Percentiles rank a stretch among this genome's conserved stretches.
Conservation (phyloP, 2,888 invertebrate genomes). For the Pandemis cinnamomeana region DNA sequence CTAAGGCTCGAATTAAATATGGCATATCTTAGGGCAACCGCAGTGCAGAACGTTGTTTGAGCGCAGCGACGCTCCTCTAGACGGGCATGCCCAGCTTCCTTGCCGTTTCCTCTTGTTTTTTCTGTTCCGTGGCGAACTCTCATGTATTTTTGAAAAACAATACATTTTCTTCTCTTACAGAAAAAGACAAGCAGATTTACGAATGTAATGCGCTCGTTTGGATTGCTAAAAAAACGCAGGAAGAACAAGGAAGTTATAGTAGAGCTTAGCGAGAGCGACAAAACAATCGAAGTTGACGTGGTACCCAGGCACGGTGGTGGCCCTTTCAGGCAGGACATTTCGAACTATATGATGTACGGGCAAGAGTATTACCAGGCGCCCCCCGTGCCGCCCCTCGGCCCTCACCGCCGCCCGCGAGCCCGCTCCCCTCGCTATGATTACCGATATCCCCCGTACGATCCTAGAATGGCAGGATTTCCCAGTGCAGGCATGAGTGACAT, state of each 20-base stretch:
- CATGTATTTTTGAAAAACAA: neutral
- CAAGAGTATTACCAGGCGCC: slow-evolving; percentile 64
- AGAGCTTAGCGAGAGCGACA: slow-evolving; percentile 67
- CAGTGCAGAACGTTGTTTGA: too few relatives aligned
- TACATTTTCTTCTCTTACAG: slow-evolving; percentile 54
- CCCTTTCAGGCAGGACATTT: slow-evolving; percentile 66
- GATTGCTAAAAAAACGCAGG: slow-evolving; percentile 59
- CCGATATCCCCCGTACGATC: slow-evolving; percentile 44
- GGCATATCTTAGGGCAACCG: too few relatives aligned
- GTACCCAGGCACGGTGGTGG: slow-evolving; percentile 48
- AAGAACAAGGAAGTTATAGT: slow-evolving; percentile 63
- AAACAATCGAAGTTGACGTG: slow-evolving; percentile 55
- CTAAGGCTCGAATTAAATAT: too few relatives aligned
- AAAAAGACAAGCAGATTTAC: slow-evolving; percentile 59
- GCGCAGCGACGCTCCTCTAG: too few relatives aligned
- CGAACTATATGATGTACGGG: slow-evolving; percentile 66
- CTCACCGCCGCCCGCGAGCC: slow-evolving; percentile 42
- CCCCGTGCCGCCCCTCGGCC: slow-evolving; percentile 45
- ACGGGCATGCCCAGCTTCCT: too few relatives aligned
- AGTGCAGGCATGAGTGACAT: slow-evolving; percentile 19
- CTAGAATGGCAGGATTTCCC: neutral
- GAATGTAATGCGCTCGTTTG: slow-evolving; percentile 62
- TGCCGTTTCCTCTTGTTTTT: too few relatives aligned
- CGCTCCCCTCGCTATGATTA: slow-evolving; percentile 45
- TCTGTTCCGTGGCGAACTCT: too few relatives aligned